These are phyloP conservation scores for Acanthurus lineatus DNA, from an alignment of 2,797 vertebrate genomes.

Conservation along the genomic window DNA sequence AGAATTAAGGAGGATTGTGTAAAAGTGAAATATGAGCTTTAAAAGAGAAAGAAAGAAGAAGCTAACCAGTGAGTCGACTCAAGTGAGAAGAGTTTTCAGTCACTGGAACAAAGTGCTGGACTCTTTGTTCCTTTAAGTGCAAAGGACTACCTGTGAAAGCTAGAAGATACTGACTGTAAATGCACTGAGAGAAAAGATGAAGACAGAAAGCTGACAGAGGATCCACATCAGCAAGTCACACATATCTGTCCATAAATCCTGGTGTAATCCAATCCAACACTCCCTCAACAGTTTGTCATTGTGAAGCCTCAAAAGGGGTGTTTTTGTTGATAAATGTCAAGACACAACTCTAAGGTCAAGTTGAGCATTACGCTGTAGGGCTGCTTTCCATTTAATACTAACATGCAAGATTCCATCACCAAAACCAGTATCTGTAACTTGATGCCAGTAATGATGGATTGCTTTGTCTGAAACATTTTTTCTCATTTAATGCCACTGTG, in stretches of 20 bases:
- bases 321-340: not conserved
- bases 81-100: conserved; percentile 92
- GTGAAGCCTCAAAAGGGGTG: not conserved
- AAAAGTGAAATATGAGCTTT: conserved; percentile 37
- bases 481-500: too few species aligned
- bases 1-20: conserved; percentile 29
- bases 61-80: conserved; percentile 91
- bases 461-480: too few species aligned
- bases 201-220: conserved; percentile 36
- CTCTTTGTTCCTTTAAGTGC: conserved; percentile 87
- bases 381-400: too few species aligned
- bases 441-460: too few species aligned
- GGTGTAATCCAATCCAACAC: not conserved
- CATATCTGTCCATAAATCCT: not conserved
- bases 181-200: conserved; percentile 52
- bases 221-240: conserved; percentile 32
- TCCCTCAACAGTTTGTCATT: not conserved
- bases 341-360: not conserved
- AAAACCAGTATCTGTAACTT: too few species aligned
- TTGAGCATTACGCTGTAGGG: not conserved
- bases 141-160: conserved; percentile 92
- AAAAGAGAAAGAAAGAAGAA: conserved; percentile 57
- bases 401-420: too few species aligned
- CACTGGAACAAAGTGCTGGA: conserved; percentile 84
- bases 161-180: conserved; percentile 81